Conservation (phyloP, 2,888 invertebrate genomes). For the Amblyjoppa proteus region DNA sequence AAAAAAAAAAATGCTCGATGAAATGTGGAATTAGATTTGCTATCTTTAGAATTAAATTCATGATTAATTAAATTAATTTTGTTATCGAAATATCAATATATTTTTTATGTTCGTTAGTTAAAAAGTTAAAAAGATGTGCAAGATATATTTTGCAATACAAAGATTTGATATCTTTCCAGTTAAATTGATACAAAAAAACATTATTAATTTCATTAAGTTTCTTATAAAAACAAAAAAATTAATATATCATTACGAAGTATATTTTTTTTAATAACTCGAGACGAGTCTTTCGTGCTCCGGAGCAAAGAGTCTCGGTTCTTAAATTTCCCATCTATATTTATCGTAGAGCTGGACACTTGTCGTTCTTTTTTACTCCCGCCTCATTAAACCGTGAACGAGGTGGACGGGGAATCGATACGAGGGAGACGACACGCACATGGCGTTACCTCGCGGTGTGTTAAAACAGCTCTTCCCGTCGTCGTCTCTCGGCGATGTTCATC, state of each 20-base stretch:
- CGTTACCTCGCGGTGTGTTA: neutral
- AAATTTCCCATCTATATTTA: neutral
- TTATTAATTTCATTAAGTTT: too few species aligned
- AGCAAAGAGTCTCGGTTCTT: too few species aligned
- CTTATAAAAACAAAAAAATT: too few species aligned
- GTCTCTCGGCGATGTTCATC: conserved; percentile 4
- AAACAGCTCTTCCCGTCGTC: neutral
- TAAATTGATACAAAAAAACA: neutral
- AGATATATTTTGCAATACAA: too few species aligned
- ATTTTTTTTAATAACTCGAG: too few species aligned
- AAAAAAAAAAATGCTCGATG: neutral
- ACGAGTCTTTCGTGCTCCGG: too few species aligned
- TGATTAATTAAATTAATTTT: too few species aligned
- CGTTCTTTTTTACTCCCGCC: neutral
- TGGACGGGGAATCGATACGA: conserved; percentile 4
- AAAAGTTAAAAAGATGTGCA: too few species aligned
- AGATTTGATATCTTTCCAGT: neutral
- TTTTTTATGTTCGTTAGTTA: too few species aligned
- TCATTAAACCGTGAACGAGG: neutral
- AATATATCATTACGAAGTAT: too few species aligned
- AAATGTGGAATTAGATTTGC: neutral
- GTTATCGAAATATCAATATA: too few species aligned
- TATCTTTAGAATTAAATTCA: neutral
- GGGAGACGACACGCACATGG: neutral
- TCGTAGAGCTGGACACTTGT: neutral